Base-by-base conservation (phyloP, 2,888 invertebrate species). In the Synanthedon myopaeformis region DNA sequence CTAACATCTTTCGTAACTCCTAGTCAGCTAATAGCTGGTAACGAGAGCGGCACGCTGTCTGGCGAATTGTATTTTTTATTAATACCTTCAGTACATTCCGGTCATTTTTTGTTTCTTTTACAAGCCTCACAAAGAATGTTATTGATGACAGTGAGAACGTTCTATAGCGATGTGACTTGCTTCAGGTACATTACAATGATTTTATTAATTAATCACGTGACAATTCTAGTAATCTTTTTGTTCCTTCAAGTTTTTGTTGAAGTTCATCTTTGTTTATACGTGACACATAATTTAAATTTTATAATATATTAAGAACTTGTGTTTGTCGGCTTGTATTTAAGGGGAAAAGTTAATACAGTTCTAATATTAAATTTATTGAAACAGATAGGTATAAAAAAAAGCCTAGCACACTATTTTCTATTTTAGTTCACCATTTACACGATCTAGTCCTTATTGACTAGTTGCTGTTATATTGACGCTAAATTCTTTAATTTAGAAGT, bases 11-110 rank as follows among this genome's bases (percentile, higher is more conserved):
- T 79, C 71, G 58, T 74, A 74, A 64, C 70, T 82, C 68, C 55
- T 42, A 54, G 76, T 65, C 49, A 61, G 57, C 61, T 61, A 67
- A 64, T 69, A 69, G 63, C 61, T 66, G 66, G 68, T 66, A 74
- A 73, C 67, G 66, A 61, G 60, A 72, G 82, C 83, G 84, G 77
- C 84, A 83, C 75, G 82, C 85, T 76, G 85, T 85, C 85, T 84
- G 72, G 67, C 66, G 60, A 68, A 66, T 68, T 64, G 60, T 66
- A 66, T 67, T 72, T 67, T 69, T 63, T 59, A 66, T 66, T 71
- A 66, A 69, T 62, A 59, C 56, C 56, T 54, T 35, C 52, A 60
- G 60, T 62, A 69, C 70, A 73, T 71, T 74, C 67, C 63, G 64
- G 62, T 66, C 62, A 71, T 69, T 80, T 81, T 82, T 82, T 80